phyloP scores from a whole-genome alignment of 2,113 vertebrate genomes.

The Meriones unguiculatus region DNA sequence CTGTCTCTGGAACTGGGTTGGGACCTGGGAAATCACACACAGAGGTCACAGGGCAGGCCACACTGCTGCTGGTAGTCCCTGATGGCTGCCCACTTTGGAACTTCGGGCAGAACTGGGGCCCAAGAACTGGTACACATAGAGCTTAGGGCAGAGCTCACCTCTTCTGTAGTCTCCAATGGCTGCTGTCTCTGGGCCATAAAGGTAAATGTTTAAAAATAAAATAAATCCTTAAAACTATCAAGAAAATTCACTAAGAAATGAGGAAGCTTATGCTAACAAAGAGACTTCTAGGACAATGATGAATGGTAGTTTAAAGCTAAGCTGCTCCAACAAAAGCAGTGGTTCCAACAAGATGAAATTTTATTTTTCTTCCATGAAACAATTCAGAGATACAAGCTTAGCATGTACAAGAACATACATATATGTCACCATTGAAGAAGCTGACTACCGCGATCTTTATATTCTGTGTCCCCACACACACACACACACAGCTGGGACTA shows the following conservation, averaged over 20 bases:
- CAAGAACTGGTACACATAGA: too few relatives aligned
- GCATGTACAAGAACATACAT: background rate
- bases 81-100: too few relatives aligned
- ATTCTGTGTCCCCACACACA: background rate
- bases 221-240: background rate
- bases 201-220: background rate
- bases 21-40: too few relatives aligned
- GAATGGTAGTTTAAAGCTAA: slow-evolving; percentile 43
- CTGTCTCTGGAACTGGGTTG: too few relatives aligned
- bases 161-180: too few relatives aligned
- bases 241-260: slow-evolving; percentile 34
- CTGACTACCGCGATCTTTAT: background rate
- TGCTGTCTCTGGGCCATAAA: background rate
- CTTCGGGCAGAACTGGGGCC: too few relatives aligned
- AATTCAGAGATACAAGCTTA: slow-evolving; percentile 10
- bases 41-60: too few relatives aligned
- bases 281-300: slow-evolving; percentile 7
- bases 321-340: slow-evolving; percentile 22
- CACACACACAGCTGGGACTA: background rate
- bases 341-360: slow-evolving; percentile 19
- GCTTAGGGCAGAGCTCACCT: too few relatives aligned
- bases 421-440: background rate
- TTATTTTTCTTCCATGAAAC: slow-evolving; percentile 24
- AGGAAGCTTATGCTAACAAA: slow-evolving; percentile 43
- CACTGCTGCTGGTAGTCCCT: too few relatives aligned